Evolutionary conservation across 2,888 invertebrate species (phyloP), one percentile per base, ranked within the genome.

Genomic region (Tachina grossa): DNA sequence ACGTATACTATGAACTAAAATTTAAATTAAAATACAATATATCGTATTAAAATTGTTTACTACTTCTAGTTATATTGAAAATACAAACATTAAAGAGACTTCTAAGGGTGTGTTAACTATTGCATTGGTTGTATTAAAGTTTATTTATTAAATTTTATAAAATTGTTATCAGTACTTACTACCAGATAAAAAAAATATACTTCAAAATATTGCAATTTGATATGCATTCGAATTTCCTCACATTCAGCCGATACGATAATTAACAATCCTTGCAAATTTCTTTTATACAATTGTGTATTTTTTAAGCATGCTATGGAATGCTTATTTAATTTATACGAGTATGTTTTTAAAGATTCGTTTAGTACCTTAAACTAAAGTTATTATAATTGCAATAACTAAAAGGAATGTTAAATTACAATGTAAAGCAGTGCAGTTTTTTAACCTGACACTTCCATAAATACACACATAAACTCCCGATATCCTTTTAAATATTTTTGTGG

Each of bases 1-100:
- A 63, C n/a, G 45, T 82, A 71, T 22, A 19, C 55, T 75, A 63
- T 55, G 6, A 82, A 69, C 55, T 82, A 63, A 41, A 22, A 9
- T 55, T 41, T 79, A 63, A 53, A 69, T 53, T 45, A 57, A 75
- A 75, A 53, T 74, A 59, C 53, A 72, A 39, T 41, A 31, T 31
- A 31, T 31, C 43, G 16, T 61, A 61, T 59, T 53, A 39, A 61
- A 49, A 68, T 68, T 0, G n/a, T 31, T 65, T 65, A 10, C 22
- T 19, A 43, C 5, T 61, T 43, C 10, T 43, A n/a, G n/a, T n/a
- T n/a, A 43, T 19, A 61, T 13, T 16, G 11, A 43, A 45, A 19
- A 22, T 11, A 55, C 19, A 45, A 45, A 22, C 43, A 61, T 61
- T 16, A 43, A 31, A 31, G 31, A 31, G 31, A 31, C 31, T 31